A percentile compares a stretch with the other conserved stretches of the same genome.
Evolutionary conservation across 1,140 invertebrate species (phyloP).

Genomic region (Idris sp.): DNA sequence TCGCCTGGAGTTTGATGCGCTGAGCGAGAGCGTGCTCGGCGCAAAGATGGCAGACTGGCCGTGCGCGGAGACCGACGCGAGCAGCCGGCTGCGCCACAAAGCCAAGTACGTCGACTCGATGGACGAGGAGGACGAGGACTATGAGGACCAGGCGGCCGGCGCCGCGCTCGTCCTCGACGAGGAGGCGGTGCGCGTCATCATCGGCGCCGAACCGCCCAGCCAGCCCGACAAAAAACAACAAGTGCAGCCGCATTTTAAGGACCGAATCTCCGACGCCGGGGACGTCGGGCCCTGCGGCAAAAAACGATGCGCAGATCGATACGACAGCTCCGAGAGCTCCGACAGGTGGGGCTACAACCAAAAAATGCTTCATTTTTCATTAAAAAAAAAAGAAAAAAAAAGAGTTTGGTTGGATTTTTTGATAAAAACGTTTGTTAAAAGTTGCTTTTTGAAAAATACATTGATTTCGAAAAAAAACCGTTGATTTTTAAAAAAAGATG

Average conservation of each 20-base stretch:
- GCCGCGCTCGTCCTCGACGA: slow-evolving; percentile 42
- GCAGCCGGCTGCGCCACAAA: slow-evolving; percentile 38
- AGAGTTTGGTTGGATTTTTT: too few relatives aligned
- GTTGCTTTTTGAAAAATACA: too few relatives aligned
- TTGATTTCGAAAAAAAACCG: too few relatives aligned
- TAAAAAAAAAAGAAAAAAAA: too few relatives aligned
- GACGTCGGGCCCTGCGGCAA: slow-evolving; percentile 81
- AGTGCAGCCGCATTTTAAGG: slow-evolving; percentile 64
- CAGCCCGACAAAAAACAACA: slow-evolving; percentile 7
- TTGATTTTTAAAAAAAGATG: too few relatives aligned
- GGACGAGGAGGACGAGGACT: slow-evolving; percentile 48
- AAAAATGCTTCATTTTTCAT: too few relatives aligned
- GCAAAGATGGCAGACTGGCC: slow-evolving; percentile 49
- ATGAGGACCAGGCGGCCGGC: slow-evolving; percentile 34
- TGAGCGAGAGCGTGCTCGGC: background rate
- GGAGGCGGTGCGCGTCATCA: slow-evolving; percentile 35
- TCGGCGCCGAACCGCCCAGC: slow-evolving; percentile 29
- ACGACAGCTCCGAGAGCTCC: slow-evolving; percentile 92
- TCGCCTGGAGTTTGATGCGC: slow-evolving; percentile 25
- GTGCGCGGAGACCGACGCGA: slow-evolving; percentile 41
- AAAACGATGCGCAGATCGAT: slow-evolving; percentile 90
- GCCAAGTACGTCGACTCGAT: slow-evolving; percentile 50
- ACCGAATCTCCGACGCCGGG: slow-evolving; percentile 69
- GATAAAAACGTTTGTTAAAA: too few relatives aligned
- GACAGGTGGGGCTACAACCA: slow-evolving; percentile 90